phyloP scores from a whole-genome alignment of 2,888 invertebrate species.

The Silvanus unidentatus region DNA sequence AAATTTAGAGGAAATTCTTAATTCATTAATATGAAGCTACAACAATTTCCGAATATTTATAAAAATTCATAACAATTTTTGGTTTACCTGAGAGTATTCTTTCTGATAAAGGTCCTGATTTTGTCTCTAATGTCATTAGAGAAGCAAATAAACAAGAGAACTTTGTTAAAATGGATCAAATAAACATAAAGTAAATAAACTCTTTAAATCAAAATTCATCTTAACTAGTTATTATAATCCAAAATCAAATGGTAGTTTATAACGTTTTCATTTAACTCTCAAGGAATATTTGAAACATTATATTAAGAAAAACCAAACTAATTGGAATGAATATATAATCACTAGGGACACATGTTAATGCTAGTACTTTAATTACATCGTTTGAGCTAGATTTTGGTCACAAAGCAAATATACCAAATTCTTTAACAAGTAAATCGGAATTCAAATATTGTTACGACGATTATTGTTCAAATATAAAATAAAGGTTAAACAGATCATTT shows the following conservation, averaged over 20 bases:
- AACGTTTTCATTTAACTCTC: constrained; percentile 31
- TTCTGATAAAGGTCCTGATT: constrained; percentile 40
- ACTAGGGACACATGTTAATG: constrained; percentile 29
- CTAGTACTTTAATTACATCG: constrained; percentile 32
- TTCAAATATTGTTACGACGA: constrained; percentile 22
- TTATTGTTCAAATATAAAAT: constrained; percentile 20
- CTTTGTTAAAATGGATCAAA: too few relatives aligned
- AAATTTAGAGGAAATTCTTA: constrained; percentile 7
- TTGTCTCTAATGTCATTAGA: constrained; percentile 33
- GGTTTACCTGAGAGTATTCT: constrained; percentile 37
- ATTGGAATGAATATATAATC: constrained; percentile 32
- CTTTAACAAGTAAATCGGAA: constrained; percentile 16
- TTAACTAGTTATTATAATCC: constrained; percentile 31
- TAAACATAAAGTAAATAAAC: too few relatives aligned
- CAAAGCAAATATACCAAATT: constrained; percentile 30
- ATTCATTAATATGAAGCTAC: constrained; percentile 13
- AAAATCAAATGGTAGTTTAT: constrained; percentile 32
- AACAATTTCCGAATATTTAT: constrained; percentile 30
- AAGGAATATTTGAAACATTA: constrained; percentile 32
- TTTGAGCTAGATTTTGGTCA: constrained; percentile 36
- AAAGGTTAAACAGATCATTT: constrained; percentile 21
- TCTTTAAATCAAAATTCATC: constrained; percentile 33
- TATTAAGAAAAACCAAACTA: constrained; percentile 23
- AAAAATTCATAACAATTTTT: constrained; percentile 34
- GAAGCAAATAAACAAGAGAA: too few relatives aligned